Conservation (phyloP, 2,888 invertebrate species). For the Trichogramma dendrolimi region DNA sequence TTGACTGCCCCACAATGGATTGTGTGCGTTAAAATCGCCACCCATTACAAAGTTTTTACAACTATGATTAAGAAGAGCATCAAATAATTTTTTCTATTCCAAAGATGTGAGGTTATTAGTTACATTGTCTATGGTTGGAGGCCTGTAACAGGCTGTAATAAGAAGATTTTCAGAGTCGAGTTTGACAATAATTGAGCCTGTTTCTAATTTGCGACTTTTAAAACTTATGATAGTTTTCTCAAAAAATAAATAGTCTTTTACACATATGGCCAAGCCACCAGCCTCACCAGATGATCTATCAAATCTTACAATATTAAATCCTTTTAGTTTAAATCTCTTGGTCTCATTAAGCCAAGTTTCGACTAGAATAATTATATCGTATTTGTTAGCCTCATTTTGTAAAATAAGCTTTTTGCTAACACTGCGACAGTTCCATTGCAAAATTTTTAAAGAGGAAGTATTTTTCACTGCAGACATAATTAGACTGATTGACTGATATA, state of each 20-base stretch:
- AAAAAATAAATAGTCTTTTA: conserved; percentile 4
- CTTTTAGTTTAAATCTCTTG: too few relatives aligned
- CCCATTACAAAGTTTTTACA: not conserved
- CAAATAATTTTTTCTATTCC: not conserved
- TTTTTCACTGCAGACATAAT: not conserved
- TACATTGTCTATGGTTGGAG: not conserved
- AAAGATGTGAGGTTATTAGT: not conserved
- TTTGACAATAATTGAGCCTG: not conserved
- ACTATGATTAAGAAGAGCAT: not conserved
- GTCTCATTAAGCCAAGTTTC: conserved; percentile 21
- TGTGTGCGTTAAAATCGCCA: too few relatives aligned
- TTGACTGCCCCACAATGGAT: too few relatives aligned
- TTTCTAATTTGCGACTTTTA: not conserved
- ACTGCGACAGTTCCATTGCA: conserved; percentile 17
- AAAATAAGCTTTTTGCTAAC: too few relatives aligned
- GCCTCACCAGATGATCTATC: conserved; percentile 12
- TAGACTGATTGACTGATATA: not conserved
- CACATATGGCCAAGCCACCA: conserved; percentile 12
- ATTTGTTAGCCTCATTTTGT: not conserved
- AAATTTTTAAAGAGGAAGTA: conserved; percentile 5
- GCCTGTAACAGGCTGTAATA: conserved; percentile 15
- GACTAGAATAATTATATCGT: conserved; percentile 11
- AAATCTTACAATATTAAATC: conserved; percentile 12
- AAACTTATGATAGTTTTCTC: conserved; percentile 1
- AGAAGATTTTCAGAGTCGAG: conserved; percentile 1